Evolutionary conservation across 2,888 invertebrate genomes (phyloP), one percentile per base, ranked within the genome.

Genomic region (Xestia xanthographa): DNA sequence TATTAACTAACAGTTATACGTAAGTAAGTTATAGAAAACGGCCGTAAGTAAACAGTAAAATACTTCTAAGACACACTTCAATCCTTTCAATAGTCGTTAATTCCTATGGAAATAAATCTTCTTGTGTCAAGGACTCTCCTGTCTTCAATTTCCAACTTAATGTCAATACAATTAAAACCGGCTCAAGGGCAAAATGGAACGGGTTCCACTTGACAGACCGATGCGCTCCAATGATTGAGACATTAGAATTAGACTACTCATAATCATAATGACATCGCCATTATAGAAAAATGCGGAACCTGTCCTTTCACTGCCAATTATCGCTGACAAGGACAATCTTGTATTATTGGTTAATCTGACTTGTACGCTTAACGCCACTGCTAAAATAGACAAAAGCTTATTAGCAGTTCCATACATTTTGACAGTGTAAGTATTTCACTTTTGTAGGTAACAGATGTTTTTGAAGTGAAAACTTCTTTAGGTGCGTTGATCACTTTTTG

Each of bases 141-240:
- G n/a, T 22, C 41, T 43, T 83, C n/a, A 66, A 76, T 75, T 58
- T 48, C 41, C 45, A 71, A 50, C 53, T 72, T 62, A 69, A 83
- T 72, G 83, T 81, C 86, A 88, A 87, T 88, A 63, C 45, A 56
- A 73, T 80, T 87, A 90, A 82, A 84, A 73, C 83, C 66, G 75
- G 75, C 82, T 87, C 91, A 93, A 93, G 93, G 93, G 90, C 90
- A 71, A 87, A 91, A 89, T 87, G 85, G 90, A 93, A 92, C 77
- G 91, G 89, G 89, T 87, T 84, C 89, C 87, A 91, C 88, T 90
- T 88, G 79, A 86, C 72, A 48, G 73, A 22, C 26, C 74, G 87
- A 77, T 77, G 62, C 82, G 89, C 88, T 87, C 84, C 74, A 86
- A 11, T 71, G 78, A n/a, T 41, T n/a, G 3, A 67, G 29, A 66